A percentile compares a stretch with the other conserved stretches of the same genome.
Evolutionary conservation across 2,797 vertebrate species (phyloP).

Genomic region (Rhynchonycteris naso): DNA sequence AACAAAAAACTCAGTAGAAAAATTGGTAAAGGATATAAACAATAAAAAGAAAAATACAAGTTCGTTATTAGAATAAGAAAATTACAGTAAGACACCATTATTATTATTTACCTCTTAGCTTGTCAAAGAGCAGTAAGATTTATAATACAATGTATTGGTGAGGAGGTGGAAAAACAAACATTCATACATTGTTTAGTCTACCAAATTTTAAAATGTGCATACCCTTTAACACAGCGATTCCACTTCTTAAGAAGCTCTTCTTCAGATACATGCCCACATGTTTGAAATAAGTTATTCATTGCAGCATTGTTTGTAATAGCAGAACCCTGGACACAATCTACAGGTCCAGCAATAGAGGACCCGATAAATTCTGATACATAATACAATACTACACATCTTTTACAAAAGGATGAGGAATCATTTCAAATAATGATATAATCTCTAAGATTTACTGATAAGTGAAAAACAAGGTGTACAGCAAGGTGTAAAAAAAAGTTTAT

Average conservation of each 20-base stretch:
- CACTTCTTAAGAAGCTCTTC: not conserved
- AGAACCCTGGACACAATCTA: not conserved
- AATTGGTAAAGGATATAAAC: not conserved
- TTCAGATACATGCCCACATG: not conserved
- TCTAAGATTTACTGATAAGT: not conserved
- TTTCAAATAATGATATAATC: not conserved
- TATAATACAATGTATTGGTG: not conserved
- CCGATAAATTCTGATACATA: not conserved
- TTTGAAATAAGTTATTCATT: not conserved
- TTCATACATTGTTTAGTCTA: not conserved
- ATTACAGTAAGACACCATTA: not conserved
- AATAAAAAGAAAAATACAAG: not conserved
- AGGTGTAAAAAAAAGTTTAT: not conserved
- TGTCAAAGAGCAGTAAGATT: not conserved
- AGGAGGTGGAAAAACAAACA: not conserved
- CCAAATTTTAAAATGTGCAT: not conserved
- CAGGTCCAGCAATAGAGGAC: not conserved
- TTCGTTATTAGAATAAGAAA: not conserved
- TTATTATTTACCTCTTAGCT: not conserved
- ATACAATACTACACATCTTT: not conserved
- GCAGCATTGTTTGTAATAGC: not conserved
- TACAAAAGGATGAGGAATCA: not conserved
- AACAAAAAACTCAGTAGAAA: not conserved
- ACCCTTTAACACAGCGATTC: not conserved
- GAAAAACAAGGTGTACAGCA: not conserved